Percentiles rank a stretch among this genome's conserved stretches.
These are phyloP conservation scores for Elanoides forficatus DNA, from an alignment of 2,113 vertebrate genomes.

Conservation along the genomic window DNA sequence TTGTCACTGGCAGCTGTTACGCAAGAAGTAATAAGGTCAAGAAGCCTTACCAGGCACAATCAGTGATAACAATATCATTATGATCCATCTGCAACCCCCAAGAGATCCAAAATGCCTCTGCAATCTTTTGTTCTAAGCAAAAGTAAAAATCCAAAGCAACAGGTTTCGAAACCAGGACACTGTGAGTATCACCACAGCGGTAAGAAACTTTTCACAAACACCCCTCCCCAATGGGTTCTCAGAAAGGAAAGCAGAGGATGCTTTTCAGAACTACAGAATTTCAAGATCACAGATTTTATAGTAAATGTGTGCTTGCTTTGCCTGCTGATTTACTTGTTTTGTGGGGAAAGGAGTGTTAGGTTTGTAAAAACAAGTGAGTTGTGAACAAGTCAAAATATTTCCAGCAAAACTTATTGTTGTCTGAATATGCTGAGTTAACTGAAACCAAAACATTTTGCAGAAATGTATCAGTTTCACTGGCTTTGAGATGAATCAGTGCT, in stretches of 20 bases:
- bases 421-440: background rate
- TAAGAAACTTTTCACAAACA: background rate
- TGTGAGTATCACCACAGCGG: background rate
- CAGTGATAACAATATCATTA: constrained; percentile 21
- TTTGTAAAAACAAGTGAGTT: constrained; percentile 17
- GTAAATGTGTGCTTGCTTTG: background rate
- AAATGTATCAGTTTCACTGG: background rate
- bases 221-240: fast-evolving
- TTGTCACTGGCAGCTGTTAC: constrained; percentile 26
- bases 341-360: background rate
- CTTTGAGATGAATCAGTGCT: background rate
- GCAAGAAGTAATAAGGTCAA: constrained; percentile 6
- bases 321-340: background rate
- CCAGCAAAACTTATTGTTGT: constrained; percentile 14
- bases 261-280: background rate
- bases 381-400: constrained; percentile 28
- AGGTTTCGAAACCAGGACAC: background rate
- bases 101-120: background rate
- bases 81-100: background rate
- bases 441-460: constrained; percentile 10
- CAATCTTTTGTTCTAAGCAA: background rate
- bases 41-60: background rate
- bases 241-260: background rate
- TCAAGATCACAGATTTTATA: background rate
- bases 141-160: background rate